phyloP scores from a whole-genome alignment of 2,113 vertebrate genomes.

The Pardalotus punctatus region DNA sequence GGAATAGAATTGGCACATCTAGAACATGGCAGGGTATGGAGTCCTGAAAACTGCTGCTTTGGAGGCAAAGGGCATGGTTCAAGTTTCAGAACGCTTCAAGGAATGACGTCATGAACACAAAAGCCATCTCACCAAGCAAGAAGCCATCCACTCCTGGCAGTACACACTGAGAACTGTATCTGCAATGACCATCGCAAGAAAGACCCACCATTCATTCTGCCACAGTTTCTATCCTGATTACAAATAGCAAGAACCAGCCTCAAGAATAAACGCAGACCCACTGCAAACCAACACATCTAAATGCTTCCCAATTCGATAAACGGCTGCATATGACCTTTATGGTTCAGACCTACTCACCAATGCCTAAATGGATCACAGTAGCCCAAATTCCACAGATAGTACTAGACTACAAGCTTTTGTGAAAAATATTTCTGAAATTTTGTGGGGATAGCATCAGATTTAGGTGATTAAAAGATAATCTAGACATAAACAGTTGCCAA shows the following conservation, averaged over 20 bases:
- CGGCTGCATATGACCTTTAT: not conserved
- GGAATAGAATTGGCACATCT: not conserved
- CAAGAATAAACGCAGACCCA: not conserved
- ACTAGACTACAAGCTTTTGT: not conserved
- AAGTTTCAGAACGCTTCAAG: not conserved
- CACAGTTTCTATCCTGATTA: not conserved
- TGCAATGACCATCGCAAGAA: not conserved
- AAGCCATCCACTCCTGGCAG: not conserved
- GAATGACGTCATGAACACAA: not conserved
- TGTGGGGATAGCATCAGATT: not conserved
- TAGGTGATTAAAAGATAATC: not conserved
- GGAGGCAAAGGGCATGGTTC: not conserved
- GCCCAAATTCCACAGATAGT: not conserved
- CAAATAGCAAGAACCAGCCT: not conserved
- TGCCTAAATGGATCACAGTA: not conserved
- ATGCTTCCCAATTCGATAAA: not conserved
- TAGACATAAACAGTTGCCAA: not conserved
- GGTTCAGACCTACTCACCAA: not conserved
- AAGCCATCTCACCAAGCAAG: not conserved
- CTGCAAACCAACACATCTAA: not conserved
- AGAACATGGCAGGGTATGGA: rapidly evolving
- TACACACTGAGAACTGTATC: not conserved
- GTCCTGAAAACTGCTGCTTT: not conserved
- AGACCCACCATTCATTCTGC: not conserved
- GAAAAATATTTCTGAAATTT: not conserved